Evolutionary conservation across 2,113 vertebrate genomes (phyloP), one percentile per base, ranked within the genome.

Genomic region (Glaucidium brasilianum): DNA sequence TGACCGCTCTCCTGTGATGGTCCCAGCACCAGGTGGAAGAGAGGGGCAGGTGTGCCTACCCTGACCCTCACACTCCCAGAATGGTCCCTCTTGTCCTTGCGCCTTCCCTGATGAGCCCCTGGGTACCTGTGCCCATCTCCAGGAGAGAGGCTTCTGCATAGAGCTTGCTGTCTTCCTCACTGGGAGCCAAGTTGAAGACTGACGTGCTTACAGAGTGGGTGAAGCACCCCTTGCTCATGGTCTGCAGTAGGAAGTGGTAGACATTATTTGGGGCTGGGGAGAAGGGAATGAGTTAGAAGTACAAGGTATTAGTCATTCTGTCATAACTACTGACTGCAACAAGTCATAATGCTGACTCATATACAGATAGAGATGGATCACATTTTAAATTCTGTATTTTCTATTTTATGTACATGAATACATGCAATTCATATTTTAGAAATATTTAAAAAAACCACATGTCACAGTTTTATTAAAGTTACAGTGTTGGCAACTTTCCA

Each of bases 51-150:
- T n/a, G 15, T 27, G 30, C 27, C 35, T 10, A 11, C 56, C 45
- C 32, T 21, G 53, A 35, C 27, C 17, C 7, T 86, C 45, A 67
- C 6, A 34, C 2, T 12, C 41, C 22, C 27, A 29, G 10, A 58
- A 79, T 4, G 6, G 43, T 30, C 49, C n/a, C 19, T 50, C n/a
- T 50, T 4, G 1, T 26, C 62, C 41, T 35, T 41, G 30, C 10
- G 11, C 59, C 20, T 52, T 35, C 59, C 47, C 63, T 91, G 39
- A 32, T n/a, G 29, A 93, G 21, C 21, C 34, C 60, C 11, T 27
- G 60, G 55, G 83, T 96, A 98, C 97, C 97, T 96, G 98, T 98
- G 64, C 84, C 96, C 10, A 6, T 66, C 60, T 98, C 98, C 78
- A 90, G 67, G 34, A 98, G 75, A 21, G 84, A 90, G 27, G 97